Conservation (phyloP, 2,888 invertebrate genomes). For the Amblyjoppa proteus region DNA sequence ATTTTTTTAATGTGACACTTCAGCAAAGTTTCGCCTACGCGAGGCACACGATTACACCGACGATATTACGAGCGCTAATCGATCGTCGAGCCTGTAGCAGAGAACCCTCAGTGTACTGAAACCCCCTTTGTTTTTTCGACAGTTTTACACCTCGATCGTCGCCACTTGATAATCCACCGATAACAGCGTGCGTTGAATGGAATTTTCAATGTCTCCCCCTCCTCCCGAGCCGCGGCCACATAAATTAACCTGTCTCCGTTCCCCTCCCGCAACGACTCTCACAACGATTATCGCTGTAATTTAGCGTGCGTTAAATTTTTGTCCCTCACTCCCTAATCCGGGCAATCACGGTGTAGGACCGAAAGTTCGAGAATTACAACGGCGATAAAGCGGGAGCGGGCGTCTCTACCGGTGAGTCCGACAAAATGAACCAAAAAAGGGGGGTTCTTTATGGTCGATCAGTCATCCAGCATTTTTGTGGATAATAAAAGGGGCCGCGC, state of each 20-base stretch:
- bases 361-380: conserved; percentile 39
- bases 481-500: conserved; percentile 46
- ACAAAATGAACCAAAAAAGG: conserved; percentile 25
- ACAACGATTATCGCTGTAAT: conserved; percentile 34
- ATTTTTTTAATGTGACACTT: not conserved
- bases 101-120: conserved; percentile 5
- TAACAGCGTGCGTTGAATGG: conserved; percentile 25
- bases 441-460: conserved; percentile 59
- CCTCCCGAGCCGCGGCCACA: conserved; percentile 17
- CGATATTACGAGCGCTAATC: conserved; percentile 43
- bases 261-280: not conserved
- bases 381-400: conserved; percentile 18
- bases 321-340: conserved; percentile 31
- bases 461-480: conserved; percentile 55
- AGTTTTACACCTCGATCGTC: conserved; percentile 46
- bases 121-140: conserved; percentile 13
- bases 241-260: conserved; percentile 45
- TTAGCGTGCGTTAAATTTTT: conserved; percentile 41
- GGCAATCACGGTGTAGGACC: conserved; percentile 45
- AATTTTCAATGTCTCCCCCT: conserved; percentile 19
- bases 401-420: conserved; percentile 26
- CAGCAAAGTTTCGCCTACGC: not conserved
- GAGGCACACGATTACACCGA: conserved; percentile 3
- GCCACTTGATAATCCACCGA: conserved; percentile 49
- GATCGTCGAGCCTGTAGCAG: conserved; percentile 18